phyloP scores from a whole-genome alignment of 2,797 vertebrate species.

The Acanthurus lineatus region DNA sequence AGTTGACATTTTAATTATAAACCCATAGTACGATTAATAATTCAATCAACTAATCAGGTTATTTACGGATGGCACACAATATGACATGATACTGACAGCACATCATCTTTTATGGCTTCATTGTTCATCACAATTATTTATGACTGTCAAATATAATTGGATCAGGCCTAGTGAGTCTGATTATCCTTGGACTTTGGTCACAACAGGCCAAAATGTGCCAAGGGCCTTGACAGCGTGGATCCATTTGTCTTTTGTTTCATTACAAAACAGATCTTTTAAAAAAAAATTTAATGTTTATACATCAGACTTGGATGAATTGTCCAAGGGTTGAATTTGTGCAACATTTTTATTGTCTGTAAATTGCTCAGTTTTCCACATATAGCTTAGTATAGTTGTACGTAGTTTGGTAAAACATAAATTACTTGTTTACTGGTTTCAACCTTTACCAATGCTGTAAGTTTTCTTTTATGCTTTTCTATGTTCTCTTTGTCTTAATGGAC shows the following conservation, averaged over 20 bases:
- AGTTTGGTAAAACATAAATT: no score
- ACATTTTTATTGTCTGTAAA: background rate
- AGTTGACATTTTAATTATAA: background rate
- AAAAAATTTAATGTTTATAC: background rate
- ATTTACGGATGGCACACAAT: constrained; percentile 20
- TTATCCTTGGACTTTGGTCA: constrained; percentile 31
- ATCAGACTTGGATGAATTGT: background rate
- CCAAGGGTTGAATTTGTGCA: background rate
- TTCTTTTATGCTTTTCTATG: constrained; percentile 65
- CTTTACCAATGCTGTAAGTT: constrained; percentile 77
- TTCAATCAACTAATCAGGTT: constrained; percentile 6
- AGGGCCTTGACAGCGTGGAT: background rate
- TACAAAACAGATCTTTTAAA: background rate
- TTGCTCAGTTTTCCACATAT: background rate
- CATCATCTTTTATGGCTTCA: constrained; percentile 47
- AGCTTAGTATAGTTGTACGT: background rate
- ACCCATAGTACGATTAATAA: background rate
- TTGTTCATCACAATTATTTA: constrained; percentile 41
- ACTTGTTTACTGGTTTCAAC: constrained; percentile 11
- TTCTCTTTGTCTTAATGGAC: constrained; percentile 1
- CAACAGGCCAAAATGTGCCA: constrained; percentile 12
- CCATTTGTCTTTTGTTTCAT: background rate
- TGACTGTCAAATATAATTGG: constrained; percentile 44
- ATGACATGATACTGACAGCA: constrained; percentile 33
- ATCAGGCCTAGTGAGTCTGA: constrained; percentile 29